Conservation (phyloP, 2,797 vertebrate genomes). For the Megaceryle alcyon region DNA sequence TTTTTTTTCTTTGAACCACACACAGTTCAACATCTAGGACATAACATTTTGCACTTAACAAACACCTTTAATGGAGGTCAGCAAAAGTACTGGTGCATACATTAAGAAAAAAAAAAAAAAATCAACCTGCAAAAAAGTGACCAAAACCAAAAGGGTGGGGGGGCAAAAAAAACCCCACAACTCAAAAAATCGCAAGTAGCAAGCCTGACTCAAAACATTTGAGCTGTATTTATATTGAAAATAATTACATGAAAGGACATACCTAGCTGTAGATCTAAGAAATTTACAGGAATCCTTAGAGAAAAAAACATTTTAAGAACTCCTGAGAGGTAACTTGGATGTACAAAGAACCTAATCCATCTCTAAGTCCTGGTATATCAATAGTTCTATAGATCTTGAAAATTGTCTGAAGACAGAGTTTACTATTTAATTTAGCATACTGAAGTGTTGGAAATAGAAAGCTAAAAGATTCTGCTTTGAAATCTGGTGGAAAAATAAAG, state of each 20-base stretch:
- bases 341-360: not conserved
- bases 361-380: not conserved
- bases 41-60: not conserved
- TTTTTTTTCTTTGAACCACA: slow-evolving; percentile 15
- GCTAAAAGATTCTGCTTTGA: not conserved
- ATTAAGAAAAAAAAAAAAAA: not conserved
- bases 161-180: too few species aligned
- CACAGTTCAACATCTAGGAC: not conserved
- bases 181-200: not conserved
- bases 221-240: not conserved
- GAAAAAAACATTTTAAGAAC: not conserved
- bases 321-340: not conserved
- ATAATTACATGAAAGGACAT: not conserved
- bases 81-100: not conserved
- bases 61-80: not conserved
- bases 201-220: not conserved
- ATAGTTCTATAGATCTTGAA: not conserved
- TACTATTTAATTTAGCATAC: not conserved
- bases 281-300: not conserved
- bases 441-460: not conserved
- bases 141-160: not conserved
- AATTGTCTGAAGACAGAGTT: not conserved
- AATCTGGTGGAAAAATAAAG: not conserved
- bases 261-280: not conserved
- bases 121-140: not conserved